Percentiles rank a stretch among this genome's conserved stretches.
Evolutionary conservation across 2,888 invertebrate genomes (phyloP).

Genomic region (Elgonia sp.): DNA sequence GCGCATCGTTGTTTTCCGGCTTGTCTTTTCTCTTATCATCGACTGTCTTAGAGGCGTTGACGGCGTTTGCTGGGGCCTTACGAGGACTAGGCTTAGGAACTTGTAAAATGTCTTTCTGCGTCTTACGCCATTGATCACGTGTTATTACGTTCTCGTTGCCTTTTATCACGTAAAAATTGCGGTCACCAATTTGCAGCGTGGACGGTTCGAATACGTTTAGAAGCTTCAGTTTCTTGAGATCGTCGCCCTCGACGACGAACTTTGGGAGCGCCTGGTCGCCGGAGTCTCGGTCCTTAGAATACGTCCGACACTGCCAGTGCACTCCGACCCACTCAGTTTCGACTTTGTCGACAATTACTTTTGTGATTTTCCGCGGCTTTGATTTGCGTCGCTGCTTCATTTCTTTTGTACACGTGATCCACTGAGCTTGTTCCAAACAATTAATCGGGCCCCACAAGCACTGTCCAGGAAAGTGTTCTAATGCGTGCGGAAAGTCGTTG

Average conservation of each 20-base stretch:
- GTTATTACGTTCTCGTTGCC: slow-evolving; percentile 92
- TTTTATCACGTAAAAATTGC: slow-evolving; percentile 93
- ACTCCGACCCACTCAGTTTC: slow-evolving; percentile 94
- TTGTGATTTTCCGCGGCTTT: slow-evolving; percentile 86
- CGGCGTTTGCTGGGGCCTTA: slow-evolving; percentile 82
- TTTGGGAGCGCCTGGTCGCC: slow-evolving; percentile 91
- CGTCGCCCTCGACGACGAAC: slow-evolving; percentile 91
- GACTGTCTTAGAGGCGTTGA: slow-evolving; percentile 78
- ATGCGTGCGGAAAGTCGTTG: slow-evolving; percentile 88
- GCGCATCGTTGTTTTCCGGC: slow-evolving; percentile 78
- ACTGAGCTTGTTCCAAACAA: slow-evolving; percentile 92
- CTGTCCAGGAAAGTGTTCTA: slow-evolving; percentile 92
- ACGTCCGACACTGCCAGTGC: slow-evolving; percentile 94
- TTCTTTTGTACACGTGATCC: slow-evolving; percentile 93
- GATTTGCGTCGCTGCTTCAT: slow-evolving; percentile 88
- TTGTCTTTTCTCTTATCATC: slow-evolving; percentile 82
- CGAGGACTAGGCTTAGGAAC: slow-evolving; percentile 85
- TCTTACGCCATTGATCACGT: slow-evolving; percentile 92
- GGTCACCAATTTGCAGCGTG: slow-evolving; percentile 96
- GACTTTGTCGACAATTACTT: slow-evolving; percentile 93
- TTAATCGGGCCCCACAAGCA: slow-evolving; percentile 92
- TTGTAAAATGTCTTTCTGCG: slow-evolving; percentile 85
- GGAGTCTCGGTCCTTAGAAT: slow-evolving; percentile 89
- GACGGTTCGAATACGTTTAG: slow-evolving; percentile 95
- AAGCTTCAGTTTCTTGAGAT: slow-evolving; percentile 93